A percentile compares a stretch with the other conserved stretches of the same genome.
Evolutionary conservation across 2,113 vertebrate species (phyloP).

Genomic region (Lophura nycthemera): DNA sequence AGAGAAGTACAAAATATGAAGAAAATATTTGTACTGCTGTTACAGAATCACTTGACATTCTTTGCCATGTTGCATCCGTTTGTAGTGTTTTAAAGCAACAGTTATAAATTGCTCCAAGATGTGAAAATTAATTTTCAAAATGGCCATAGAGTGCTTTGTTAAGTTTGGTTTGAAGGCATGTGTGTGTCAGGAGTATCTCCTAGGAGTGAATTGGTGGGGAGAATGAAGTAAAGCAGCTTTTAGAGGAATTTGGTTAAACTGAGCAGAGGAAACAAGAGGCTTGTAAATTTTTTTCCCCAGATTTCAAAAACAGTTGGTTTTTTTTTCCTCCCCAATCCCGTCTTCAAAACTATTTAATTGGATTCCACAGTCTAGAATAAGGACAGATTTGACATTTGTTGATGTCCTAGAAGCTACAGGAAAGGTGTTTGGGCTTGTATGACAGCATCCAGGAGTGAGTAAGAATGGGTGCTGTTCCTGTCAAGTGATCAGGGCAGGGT

Average conservation of each 20-base stretch:
- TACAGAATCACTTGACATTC: background rate
- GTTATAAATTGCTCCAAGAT: background rate
- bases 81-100: background rate
- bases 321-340: rapidly evolving
- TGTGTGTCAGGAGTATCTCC: background rate
- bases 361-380: background rate
- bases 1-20: background rate
- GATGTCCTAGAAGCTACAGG: background rate
- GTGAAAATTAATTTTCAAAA: background rate
- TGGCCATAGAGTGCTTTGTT: background rate
- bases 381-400: background rate
- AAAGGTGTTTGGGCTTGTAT: background rate
- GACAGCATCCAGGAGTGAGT: background rate
- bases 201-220: background rate
- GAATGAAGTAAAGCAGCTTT: background rate
- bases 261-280: background rate
- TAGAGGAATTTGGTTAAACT: background rate
- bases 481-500: background rate
- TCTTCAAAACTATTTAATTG: background rate
- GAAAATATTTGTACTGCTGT: background rate
- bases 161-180: background rate
- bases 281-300: background rate
- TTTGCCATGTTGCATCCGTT: background rate
- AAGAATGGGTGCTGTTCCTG: background rate
- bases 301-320: background rate